Conservation (phyloP, 2,888 invertebrate genomes). For the Trichogramma dendrolimi region DNA sequence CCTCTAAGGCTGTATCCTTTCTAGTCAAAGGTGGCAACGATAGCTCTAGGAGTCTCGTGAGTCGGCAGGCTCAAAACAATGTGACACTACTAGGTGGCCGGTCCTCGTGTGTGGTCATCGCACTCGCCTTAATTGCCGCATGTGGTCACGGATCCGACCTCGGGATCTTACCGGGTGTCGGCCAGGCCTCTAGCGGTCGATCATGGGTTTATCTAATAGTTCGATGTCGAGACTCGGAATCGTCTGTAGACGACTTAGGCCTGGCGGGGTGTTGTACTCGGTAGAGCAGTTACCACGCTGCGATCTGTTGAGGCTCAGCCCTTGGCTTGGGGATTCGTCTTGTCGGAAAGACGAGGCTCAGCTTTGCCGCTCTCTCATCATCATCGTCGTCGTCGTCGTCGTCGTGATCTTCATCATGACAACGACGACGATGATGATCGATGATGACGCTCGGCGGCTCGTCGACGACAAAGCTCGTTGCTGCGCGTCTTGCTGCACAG, state of each 20-base stretch:
- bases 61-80: constrained; percentile 55
- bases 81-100: constrained; percentile 44
- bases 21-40: too few relatives aligned
- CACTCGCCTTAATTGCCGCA: constrained; percentile 33
- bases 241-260: constrained; percentile 61
- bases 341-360: constrained; percentile 34
- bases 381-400: too few relatives aligned
- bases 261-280: too few relatives aligned
- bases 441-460: too few relatives aligned
- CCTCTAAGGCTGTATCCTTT: too few relatives aligned
- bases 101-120: constrained; percentile 27
- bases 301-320: constrained; percentile 62
- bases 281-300: too few relatives aligned
- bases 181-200: constrained; percentile 24
- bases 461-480: too few relatives aligned
- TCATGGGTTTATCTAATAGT: constrained; percentile 22
- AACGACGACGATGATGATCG: too few relatives aligned
- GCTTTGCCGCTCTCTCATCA: too few relatives aligned
- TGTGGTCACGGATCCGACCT: constrained; percentile 18
- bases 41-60: too few relatives aligned
- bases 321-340: constrained; percentile 48
- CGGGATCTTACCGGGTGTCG: constrained; percentile 24
- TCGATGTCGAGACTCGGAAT: constrained; percentile 58
- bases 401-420: too few relatives aligned
- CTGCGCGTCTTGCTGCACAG: too few relatives aligned